Evolutionary conservation across 2,797 vertebrate genomes (phyloP).

Genomic region (Tadarida brasiliensis): DNA sequence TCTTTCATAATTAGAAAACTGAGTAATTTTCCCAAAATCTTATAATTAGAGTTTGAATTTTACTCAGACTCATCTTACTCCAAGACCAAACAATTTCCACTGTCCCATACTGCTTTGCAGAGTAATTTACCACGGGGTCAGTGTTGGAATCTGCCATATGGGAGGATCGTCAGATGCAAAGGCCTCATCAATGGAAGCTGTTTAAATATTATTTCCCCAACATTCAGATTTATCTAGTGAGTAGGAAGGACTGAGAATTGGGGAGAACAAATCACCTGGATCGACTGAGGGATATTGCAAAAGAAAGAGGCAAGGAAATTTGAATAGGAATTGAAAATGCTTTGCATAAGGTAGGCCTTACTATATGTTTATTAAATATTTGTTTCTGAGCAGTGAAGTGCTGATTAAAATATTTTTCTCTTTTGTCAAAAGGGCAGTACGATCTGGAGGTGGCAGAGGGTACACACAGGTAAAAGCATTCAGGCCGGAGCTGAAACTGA

Average conservation of each 20-base stretch:
- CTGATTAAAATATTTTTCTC: neutral
- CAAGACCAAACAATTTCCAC: neutral
- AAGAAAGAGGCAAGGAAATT: constrained; percentile 21
- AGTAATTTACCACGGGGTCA: neutral
- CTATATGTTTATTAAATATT: neutral
- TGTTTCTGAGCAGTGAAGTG: neutral
- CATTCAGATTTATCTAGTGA: neutral
- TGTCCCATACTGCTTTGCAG: neutral
- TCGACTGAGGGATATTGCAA: neutral
- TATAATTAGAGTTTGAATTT: constrained; percentile 29
- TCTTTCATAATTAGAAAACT: neutral
- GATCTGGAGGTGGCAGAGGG: neutral
- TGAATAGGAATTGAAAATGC: neutral
- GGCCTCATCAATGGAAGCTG: neutral
- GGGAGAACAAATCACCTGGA: neutral
- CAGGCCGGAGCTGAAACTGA: neutral
- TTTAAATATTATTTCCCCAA: neutral
- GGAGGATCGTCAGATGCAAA: neutral
- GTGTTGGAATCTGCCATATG: neutral
- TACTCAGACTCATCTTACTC: neutral
- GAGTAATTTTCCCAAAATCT: neutral
- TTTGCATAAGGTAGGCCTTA: neutral
- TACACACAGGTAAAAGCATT: neutral
- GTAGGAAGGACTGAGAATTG: neutral
- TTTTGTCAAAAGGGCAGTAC: neutral